These are phyloP conservation scores for Thereva unica DNA, from an alignment of 2,888 invertebrate genomes.

Conservation along the genomic window DNA sequence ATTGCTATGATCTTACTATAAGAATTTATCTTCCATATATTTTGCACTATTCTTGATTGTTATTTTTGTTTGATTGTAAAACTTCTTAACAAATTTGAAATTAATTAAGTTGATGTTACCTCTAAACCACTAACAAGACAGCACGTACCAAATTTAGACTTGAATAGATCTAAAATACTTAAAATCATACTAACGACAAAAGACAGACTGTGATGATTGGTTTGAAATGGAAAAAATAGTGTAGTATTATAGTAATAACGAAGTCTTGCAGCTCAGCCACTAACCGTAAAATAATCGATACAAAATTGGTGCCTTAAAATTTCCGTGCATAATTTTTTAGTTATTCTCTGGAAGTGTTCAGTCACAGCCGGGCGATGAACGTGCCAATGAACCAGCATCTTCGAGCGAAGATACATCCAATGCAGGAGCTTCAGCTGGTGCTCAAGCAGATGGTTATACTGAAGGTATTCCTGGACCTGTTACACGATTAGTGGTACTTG, in stretches of 20 bases:
- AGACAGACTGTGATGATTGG: constrained; percentile 43
- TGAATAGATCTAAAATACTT: constrained; percentile 14
- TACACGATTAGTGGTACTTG: constrained; percentile 83
- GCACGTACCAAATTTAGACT: constrained; percentile 11
- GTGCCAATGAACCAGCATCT: constrained; percentile 60
- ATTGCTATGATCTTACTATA: too few species aligned
- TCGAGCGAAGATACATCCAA: constrained; percentile 54
- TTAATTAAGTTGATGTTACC: too few species aligned
- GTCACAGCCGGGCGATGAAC: constrained; percentile 63
- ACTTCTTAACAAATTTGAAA: too few species aligned
- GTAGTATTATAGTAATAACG: constrained; percentile 22
- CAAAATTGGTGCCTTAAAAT: neutral
- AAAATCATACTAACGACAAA: constrained; percentile 38
- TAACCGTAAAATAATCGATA: constrained; percentile 6
- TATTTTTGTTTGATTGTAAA: too few species aligned
- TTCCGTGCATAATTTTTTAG: constrained; percentile 59
- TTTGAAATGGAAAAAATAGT: constrained; percentile 21
- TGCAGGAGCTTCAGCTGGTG: constrained; percentile 62
- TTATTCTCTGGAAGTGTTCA: constrained; percentile 78
- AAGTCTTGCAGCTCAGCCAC: constrained; percentile 41
- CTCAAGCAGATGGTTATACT: constrained; percentile 65
- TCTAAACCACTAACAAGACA: neutral
- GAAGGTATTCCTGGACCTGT: constrained; percentile 88
- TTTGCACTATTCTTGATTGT: too few species aligned
- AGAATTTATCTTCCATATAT: too few species aligned